These are phyloP conservation scores for Falco peregrinus DNA, from an alignment of 2,797 vertebrate species.

Conservation along the genomic window DNA sequence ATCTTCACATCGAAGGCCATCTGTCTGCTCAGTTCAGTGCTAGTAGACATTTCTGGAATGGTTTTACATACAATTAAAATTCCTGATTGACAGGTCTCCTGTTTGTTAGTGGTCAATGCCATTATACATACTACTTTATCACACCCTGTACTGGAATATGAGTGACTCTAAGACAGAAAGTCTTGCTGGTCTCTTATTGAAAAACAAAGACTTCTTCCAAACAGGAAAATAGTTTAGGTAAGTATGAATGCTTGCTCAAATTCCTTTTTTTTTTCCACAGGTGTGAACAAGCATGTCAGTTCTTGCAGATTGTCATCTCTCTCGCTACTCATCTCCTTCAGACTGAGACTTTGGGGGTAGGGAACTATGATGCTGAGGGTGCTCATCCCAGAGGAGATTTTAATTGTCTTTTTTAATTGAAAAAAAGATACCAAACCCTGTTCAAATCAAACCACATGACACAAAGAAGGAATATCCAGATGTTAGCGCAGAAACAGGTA, in stretches of 20 bases:
- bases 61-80: background rate
- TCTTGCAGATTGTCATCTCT: background rate
- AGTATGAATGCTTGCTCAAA: background rate
- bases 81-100: background rate
- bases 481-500: background rate
- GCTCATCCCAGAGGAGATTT: background rate
- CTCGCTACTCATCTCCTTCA: background rate
- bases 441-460: background rate
- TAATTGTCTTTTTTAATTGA: background rate
- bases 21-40: background rate
- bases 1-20: background rate
- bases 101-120: background rate
- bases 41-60: background rate
- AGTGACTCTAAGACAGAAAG: background rate
- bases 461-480: background rate
- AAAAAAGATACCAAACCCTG: background rate
- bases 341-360: background rate
- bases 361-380: background rate
- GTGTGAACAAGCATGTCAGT: background rate
- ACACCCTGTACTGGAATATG: background rate
- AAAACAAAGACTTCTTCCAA: constrained; percentile 4
- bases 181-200: background rate
- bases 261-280: background rate
- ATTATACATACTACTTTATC: background rate
- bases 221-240: background rate